phyloP scores from a whole-genome alignment of 92 coral and sea anemone species.

The Actinostola sp. region DNA sequence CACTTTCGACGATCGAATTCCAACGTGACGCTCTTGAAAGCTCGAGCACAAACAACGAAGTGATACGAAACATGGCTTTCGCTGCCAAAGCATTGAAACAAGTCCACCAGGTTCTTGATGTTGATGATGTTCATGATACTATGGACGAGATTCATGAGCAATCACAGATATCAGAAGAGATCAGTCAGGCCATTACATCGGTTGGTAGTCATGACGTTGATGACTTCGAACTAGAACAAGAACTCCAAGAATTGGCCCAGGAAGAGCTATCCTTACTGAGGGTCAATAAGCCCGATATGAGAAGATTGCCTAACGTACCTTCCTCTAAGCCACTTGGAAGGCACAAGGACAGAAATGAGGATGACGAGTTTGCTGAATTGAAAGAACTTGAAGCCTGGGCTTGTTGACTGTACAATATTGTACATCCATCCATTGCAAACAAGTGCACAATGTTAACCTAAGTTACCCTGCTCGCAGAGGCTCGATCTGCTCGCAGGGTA shows the following conservation, averaged over 20 bases:
- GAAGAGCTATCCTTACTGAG: slow-evolving; percentile 49
- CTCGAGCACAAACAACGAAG: slow-evolving; percentile 75
- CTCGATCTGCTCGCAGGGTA: too few species aligned
- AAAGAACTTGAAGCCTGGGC: slow-evolving; percentile 75
- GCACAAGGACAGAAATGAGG: slow-evolving; percentile 22
- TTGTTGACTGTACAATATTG: slow-evolving; percentile 6
- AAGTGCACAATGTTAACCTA: too few species aligned
- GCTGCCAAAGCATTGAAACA: slow-evolving; percentile 75
- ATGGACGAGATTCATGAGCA: slow-evolving; percentile 84
- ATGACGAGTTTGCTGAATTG: slow-evolving; percentile 67
- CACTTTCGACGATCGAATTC: slow-evolving; percentile 74
- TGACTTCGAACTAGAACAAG: slow-evolving; percentile 55
- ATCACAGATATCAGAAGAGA: slow-evolving; percentile 74
- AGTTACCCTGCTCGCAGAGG: too few species aligned
- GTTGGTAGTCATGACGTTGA: slow-evolving; percentile 66
- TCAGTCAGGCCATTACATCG: slow-evolving; percentile 60
- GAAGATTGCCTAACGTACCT: slow-evolving; percentile 70
- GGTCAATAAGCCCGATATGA: slow-evolving; percentile 34
- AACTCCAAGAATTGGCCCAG: slow-evolving; percentile 63
- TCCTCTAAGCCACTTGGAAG: slow-evolving; percentile 25
- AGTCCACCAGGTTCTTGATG: slow-evolving; percentile 58
- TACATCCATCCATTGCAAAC: neutral
- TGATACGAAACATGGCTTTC: slow-evolving; percentile 69
- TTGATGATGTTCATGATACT: slow-evolving; percentile 74
- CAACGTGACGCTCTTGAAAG: slow-evolving; percentile 82